Conservation (phyloP, 2,797 vertebrate species). For the Peromyscus eremicus region DNA sequence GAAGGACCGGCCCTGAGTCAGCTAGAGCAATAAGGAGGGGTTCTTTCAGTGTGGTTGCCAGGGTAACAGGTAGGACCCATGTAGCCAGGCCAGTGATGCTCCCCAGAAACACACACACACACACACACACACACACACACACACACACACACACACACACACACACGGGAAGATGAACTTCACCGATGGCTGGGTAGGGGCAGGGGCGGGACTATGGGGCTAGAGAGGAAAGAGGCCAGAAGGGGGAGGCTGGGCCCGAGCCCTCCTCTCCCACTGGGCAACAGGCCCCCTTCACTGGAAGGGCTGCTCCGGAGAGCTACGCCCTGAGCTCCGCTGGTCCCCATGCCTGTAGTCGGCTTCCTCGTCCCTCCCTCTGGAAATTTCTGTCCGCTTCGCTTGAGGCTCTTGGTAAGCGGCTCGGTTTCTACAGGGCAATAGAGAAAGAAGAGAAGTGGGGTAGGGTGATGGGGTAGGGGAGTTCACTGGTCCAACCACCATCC, state of each 20-base stretch:
- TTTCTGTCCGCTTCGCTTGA: conserved; percentile 31
- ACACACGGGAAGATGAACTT: neutral
- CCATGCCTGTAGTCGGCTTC: neutral
- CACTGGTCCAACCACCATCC: neutral
- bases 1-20: neutral
- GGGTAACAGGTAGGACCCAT: neutral
- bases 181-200: fast-evolving
- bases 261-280: too few relatives aligned
- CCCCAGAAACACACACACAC: neutral
- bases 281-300: neutral
- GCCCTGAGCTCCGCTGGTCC: neutral
- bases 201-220: neutral
- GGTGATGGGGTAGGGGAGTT: fast-evolving
- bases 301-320: neutral
- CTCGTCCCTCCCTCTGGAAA: neutral
- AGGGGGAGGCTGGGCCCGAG: fast-evolving
- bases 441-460: neutral
- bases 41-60: neutral
- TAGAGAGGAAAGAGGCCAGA: neutral
- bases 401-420: conserved; percentile 62
- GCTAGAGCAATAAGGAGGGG: fast-evolving
- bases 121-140: neutral
- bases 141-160: neutral
- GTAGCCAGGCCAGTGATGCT: neutral
- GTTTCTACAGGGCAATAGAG: neutral